Conservation (phyloP, 2,113 vertebrate species). For the Castor canadensis region DNA sequence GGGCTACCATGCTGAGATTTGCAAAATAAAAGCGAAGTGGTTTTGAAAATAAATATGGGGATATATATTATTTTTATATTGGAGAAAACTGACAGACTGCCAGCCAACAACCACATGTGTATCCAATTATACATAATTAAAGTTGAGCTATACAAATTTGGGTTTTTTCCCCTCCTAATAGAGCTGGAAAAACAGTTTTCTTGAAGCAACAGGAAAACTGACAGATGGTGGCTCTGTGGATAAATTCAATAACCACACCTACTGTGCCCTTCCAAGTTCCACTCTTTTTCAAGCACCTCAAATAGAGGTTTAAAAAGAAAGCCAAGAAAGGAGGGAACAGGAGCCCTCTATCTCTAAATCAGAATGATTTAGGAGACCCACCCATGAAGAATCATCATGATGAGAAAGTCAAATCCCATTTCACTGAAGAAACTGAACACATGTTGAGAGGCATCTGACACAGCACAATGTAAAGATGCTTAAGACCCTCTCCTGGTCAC, state of each 20-base stretch:
- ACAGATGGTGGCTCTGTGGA: not conserved
- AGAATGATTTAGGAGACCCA: not conserved
- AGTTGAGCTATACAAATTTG: not conserved
- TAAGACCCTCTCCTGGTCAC: not conserved
- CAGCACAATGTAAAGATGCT: not conserved
- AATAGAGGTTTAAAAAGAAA: not conserved
- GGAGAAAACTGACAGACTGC: slow-evolving; percentile 16
- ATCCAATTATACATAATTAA: slow-evolving; percentile 61
- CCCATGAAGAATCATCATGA: not conserved
- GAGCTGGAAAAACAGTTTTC: slow-evolving; percentile 33
- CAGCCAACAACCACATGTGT: slow-evolving; percentile 47
- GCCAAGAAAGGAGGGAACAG: not conserved
- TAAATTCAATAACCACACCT: not conserved
- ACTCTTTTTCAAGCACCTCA: not conserved
- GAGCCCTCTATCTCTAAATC: not conserved
- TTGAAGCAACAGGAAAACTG: not conserved
- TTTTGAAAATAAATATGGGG: slow-evolving; percentile 39
- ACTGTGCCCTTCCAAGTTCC: not conserved
- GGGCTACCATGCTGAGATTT: slow-evolving; percentile 46
- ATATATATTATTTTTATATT: slow-evolving; percentile 31
- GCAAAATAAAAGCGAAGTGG: slow-evolving; percentile 49
- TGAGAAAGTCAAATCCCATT: not conserved
- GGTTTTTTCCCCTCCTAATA: not conserved
- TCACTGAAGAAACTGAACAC: not conserved
- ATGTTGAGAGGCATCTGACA: not conserved